phyloP scores from a whole-genome alignment of 2,888 invertebrate genomes.

The Cephus pygmeus region DNA sequence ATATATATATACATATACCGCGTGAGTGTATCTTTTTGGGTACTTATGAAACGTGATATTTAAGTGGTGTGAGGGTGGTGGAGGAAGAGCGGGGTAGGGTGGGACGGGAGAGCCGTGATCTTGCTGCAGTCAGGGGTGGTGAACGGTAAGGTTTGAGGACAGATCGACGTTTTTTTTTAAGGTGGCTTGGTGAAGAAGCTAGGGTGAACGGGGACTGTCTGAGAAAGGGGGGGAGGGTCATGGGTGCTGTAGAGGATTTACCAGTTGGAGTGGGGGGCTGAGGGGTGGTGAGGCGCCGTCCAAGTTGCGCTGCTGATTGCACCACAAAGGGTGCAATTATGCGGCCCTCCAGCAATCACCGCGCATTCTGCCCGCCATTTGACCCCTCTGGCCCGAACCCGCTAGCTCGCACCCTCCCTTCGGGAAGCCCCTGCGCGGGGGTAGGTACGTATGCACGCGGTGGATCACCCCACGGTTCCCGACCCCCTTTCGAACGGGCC shows the following conservation, averaged over 20 bases:
- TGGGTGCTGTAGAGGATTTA: constrained; percentile 13
- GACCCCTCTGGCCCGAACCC: constrained; percentile 49
- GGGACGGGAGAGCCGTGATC: background rate
- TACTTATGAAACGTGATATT: constrained; percentile 20
- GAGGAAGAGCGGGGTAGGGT: background rate
- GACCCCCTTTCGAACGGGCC: constrained; percentile 37
- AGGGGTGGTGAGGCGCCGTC: constrained; percentile 48
- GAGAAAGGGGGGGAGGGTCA: background rate
- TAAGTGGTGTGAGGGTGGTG: constrained; percentile 8
- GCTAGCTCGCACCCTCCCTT: constrained; percentile 18
- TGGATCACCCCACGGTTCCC: constrained; percentile 14
- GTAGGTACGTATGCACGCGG: constrained; percentile 17
- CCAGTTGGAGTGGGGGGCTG: constrained; percentile 21
- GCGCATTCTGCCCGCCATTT: constrained; percentile 64
- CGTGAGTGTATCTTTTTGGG: constrained; percentile 1
- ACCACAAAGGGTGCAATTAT: constrained; percentile 67
- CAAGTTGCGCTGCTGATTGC: constrained; percentile 66
- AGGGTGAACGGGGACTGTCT: background rate
- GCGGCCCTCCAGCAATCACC: constrained; percentile 67
- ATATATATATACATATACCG: too few species aligned
- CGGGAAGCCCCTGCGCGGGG: constrained; percentile 12
- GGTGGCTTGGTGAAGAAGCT: background rate
- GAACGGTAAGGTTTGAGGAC: background rate
- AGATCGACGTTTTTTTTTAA: background rate
- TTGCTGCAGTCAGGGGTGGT: background rate